phyloP scores from a whole-genome alignment of 2,888 invertebrate species.

The Altica lythri region DNA sequence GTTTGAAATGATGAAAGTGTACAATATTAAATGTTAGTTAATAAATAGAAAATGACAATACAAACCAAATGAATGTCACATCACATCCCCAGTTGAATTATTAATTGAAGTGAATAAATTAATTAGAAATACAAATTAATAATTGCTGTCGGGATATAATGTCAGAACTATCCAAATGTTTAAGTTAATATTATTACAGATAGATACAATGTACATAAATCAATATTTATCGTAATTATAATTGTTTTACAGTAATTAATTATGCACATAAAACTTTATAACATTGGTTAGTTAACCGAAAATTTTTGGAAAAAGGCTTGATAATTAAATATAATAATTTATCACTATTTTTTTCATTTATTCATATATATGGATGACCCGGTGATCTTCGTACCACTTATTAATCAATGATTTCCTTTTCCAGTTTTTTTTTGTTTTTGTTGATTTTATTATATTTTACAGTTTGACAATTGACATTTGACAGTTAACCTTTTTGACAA shows the following conservation, averaged over 20 bases:
- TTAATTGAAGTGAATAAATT: constrained; percentile 29
- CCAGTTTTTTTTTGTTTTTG: too few species aligned
- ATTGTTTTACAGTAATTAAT: constrained; percentile 29
- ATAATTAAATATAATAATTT: constrained; percentile 6
- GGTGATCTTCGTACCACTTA: too few species aligned
- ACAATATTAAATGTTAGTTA: too few species aligned
- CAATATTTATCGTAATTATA: constrained; percentile 31
- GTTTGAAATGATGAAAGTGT: too few species aligned
- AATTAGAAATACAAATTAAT: constrained; percentile 32
- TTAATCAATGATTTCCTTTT: too few species aligned
- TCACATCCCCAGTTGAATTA: constrained; percentile 24
- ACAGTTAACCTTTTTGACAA: too few species aligned
- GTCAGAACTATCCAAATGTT: constrained; percentile 30
- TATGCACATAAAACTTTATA: constrained; percentile 25
- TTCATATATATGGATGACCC: too few species aligned
- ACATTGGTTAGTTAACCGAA: not conserved
- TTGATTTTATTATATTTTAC: too few species aligned
- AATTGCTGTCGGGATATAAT: constrained; percentile 27
- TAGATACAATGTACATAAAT: constrained; percentile 30
- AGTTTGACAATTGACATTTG: too few species aligned
- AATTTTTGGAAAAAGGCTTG: not conserved
- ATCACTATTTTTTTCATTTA: too few species aligned
- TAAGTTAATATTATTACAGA: constrained; percentile 28
- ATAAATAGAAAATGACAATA: constrained; percentile 1
- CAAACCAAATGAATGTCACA: constrained; percentile 23